Conservation (phyloP, 2,888 invertebrate genomes). For the Agrotis ipsilon region DNA sequence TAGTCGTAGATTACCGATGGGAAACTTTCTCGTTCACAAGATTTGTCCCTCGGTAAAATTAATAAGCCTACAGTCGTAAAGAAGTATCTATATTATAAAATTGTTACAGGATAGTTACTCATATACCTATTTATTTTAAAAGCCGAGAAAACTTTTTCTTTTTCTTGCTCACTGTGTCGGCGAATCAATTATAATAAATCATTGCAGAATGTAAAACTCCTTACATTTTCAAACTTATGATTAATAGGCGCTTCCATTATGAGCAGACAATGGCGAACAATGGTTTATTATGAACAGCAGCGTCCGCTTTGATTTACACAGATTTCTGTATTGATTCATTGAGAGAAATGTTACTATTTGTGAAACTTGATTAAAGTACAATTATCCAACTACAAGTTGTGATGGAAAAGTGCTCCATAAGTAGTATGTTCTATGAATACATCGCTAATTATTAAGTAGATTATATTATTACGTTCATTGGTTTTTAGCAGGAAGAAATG, state of each 20-base stretch:
- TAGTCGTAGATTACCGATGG: background rate
- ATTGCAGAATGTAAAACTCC: constrained; percentile 38
- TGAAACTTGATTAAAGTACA: background rate
- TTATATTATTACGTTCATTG: too few species aligned
- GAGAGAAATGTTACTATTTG: background rate
- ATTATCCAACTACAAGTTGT: background rate
- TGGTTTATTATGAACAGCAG: constrained; percentile 25
- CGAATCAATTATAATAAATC: constrained; percentile 34
- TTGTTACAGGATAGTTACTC: background rate
- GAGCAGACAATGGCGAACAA: constrained; percentile 40
- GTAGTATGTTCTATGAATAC: too few species aligned
- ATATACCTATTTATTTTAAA: background rate
- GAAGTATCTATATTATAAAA: background rate
- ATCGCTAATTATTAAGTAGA: too few species aligned
- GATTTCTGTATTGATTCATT: constrained; percentile 11
- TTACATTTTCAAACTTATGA: constrained; percentile 45
- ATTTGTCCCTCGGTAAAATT: background rate
- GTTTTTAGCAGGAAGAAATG: too few species aligned
- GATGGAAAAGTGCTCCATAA: background rate
- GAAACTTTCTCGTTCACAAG: background rate
- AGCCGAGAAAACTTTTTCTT: background rate
- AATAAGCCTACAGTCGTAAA: background rate
- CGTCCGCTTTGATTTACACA: constrained; percentile 21
- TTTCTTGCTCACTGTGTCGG: background rate
- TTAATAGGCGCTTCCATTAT: constrained; percentile 51